phyloP scores from a whole-genome alignment of 2,888 invertebrate species.

The Diloba caeruleocephala region DNA sequence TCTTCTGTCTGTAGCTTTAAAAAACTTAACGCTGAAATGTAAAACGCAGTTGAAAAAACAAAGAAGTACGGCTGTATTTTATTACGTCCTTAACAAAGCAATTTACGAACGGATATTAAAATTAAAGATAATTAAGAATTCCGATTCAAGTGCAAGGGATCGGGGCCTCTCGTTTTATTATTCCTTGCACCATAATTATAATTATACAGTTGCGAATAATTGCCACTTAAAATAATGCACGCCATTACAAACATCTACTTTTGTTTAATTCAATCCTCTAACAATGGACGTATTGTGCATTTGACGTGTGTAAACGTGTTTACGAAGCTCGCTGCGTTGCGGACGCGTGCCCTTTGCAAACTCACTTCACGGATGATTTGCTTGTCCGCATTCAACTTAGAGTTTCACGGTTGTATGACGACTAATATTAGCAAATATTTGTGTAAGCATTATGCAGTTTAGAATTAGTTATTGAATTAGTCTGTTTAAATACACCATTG shows the following conservation, averaged over 20 bases:
- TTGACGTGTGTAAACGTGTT: constrained; percentile 60
- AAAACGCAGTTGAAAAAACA: constrained; percentile 24
- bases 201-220: constrained; percentile 46
- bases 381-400: constrained; percentile 54
- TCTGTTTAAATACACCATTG: too few species aligned
- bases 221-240: constrained; percentile 41
- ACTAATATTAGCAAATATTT: constrained; percentile 32
- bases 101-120: constrained; percentile 46
- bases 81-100: constrained; percentile 36
- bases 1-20: constrained; percentile 2
- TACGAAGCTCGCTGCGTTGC: constrained; percentile 50
- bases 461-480: constrained; percentile 17
- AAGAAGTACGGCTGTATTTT: constrained; percentile 32
- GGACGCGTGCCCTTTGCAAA: constrained; percentile 59
- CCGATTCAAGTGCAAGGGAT: constrained; percentile 36
- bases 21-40: constrained; percentile 1
- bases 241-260: constrained; percentile 32
- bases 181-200: constrained; percentile 30
- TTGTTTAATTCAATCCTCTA: constrained; percentile 43
- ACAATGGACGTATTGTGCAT: constrained; percentile 53
- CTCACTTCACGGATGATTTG: constrained; percentile 68
- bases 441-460: constrained; percentile 18
- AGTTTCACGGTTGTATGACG: constrained; percentile 46
- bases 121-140: constrained; percentile 45
- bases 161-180: constrained; percentile 38